Evolutionary conservation across 1,140 invertebrate species (phyloP), one percentile per base, ranked within the genome.

Genomic region (Orchestia grillus): DNA sequence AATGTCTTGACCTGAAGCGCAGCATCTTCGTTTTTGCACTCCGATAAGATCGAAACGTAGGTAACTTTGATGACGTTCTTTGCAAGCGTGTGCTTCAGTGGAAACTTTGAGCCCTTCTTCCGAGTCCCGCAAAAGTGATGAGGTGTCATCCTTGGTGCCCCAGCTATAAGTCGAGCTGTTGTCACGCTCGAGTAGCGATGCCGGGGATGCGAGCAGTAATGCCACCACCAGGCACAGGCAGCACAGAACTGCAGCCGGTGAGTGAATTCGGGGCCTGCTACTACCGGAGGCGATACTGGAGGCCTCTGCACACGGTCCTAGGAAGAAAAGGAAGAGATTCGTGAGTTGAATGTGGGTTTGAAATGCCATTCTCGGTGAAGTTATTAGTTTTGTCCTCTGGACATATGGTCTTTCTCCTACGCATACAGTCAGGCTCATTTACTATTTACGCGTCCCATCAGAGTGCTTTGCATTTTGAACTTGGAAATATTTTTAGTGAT

Each of bases 221-320:
- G 28, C 62, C 62, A 36, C 28, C 1, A 77, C 11, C 62, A 77
- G 1, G 28, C 3, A 77, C 62, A 77, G 62, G 62, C 62, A 77
- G 62, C 28, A 77, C 62, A 77, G 62, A 15, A 77, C 62, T 28
- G 62, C 62, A 77, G 88, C 8, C 8, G 41, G 88, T 11, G 88
- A 42, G 88, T 41, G 41, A 23, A 90, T 40, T 94, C 3, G 1
- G 62, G 11, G 11, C 62, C 28, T 77, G 28, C 44, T 94, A 19
- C 43, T 8, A 11, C 41, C 44, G 0, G 92, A 94, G 0, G 92
- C 92, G 15, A 94, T 94, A 40, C 92, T 94, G 0, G 92, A 94
- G 15, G 92, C 92, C 44, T 94, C 92, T 15, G 43, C 44, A 44
- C 92, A 94, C 28, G 92, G 92, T 8, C 92, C 92, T 94, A n/a